Evolutionary conservation across 2,797 vertebrate genomes (phyloP).

Genomic region (Sebastes flavidus): DNA sequence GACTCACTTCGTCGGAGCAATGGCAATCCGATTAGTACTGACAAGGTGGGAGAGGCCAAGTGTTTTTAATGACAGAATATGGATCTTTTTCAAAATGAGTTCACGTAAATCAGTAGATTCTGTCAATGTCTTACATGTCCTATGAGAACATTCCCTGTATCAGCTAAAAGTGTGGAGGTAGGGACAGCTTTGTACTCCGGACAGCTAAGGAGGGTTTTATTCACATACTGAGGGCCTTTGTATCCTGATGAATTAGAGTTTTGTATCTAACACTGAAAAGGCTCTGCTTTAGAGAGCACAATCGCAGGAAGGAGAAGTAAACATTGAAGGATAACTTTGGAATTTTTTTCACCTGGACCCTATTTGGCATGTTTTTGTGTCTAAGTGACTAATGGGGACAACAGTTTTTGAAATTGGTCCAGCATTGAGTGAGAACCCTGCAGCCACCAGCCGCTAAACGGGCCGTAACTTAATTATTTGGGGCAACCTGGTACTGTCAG

Average conservation of each 20-base stretch:
- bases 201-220: slow-evolving; percentile 11
- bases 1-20: slow-evolving; percentile 52
- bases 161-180: slow-evolving; percentile 24
- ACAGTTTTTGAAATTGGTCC: no score
- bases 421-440: no score
- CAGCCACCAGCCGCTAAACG: no score
- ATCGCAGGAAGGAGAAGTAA: background rate
- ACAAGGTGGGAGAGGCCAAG: slow-evolving; percentile 49
- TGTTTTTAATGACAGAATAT: slow-evolving; percentile 73
- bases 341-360: no score
- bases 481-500: no score
- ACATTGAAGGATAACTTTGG: background rate
- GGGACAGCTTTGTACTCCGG: slow-evolving; percentile 15
- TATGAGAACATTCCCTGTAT: slow-evolving; percentile 33
- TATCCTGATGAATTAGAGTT: background rate
- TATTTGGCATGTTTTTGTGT: no score
- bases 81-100: slow-evolving; percentile 74
- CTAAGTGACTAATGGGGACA: no score
- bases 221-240: slow-evolving; percentile 11
- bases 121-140: slow-evolving; percentile 51
- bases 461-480: no score
- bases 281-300: background rate
- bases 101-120: slow-evolving; percentile 65
- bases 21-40: slow-evolving; percentile 65
- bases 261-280: background rate